Evolutionary conservation across 2,113 vertebrate species (phyloP), one percentile per base, ranked within the genome.

Genomic region (Felis catus): DNA sequence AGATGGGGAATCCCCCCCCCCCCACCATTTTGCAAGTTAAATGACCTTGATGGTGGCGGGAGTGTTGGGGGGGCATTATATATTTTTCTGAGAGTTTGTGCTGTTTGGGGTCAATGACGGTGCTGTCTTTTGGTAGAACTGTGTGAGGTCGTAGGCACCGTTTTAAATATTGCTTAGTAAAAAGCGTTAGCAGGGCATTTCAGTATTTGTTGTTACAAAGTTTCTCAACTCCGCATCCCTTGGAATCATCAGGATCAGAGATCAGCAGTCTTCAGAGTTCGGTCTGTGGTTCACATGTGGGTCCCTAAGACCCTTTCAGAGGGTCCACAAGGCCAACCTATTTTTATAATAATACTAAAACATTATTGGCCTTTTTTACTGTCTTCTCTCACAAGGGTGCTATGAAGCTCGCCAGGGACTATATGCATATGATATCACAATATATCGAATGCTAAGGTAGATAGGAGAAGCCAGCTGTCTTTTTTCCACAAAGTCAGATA

Each of bases 21-120:
- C 74, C 41, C 73, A 45, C 45, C 58, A 15, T 89, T 98, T 97
- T 89, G 31, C 29, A 85, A 92, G 83, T 94, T 95, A 79, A 90
- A 81, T 95, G 36, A 58, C 73, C 45, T 51, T 19, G 63, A 16
- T 78, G 39, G 39, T 27, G 74, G 27, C 45, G 48, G 55, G 2
- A 8, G 19, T 23, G 58, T 61, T 61, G n/a, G 29, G 8, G 7
- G 33, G 36, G 27, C n/a, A 10, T 33, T 13, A 12, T 39, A 1
- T 33, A 16, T 33, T 88, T 92, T 70, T 18, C 27, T 61, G 93
- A 63, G 76, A 7, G 15, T 48, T 63, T 39, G n/a, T 23, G 3
- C 89, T 70, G 23, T 1, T 1, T 11, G 14, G 19, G 3, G 25
- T 23, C 3, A 19, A 6, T 0, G 66, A 65, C 7, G 6, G 48